Base-by-base conservation (phyloP, 2,113 vertebrate genomes). In the Microcebus tavaratra region DNA sequence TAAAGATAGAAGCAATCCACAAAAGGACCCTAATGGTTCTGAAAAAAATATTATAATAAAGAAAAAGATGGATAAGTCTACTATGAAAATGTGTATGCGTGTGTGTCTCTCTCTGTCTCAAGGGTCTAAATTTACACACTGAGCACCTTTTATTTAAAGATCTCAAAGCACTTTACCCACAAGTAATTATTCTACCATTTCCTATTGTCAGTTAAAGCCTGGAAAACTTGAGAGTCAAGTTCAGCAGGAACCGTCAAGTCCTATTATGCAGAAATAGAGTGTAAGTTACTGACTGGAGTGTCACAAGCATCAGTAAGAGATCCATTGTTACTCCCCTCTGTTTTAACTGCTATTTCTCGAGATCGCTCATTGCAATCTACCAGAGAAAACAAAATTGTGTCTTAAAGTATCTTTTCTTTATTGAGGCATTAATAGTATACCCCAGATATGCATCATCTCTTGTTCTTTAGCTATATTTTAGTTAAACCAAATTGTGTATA, bases 61-160 rank as follows among this genome's bases (percentile, higher is more conserved):
- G 50, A 78, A 80, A 91, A 94, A 48, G 67, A 65, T 34, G 75
- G 42, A 88, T 91, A 92, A 97, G 92, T 15, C 82, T 85, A 50
- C 90, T 67, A 88, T 76, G 23, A 68, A 96, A 94, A 18, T 57
- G 20, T 57, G 55, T 57, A 1, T 57, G 55, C 21, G 55, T 57
- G 20, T 57, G 0, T 82, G 61, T 59, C 31, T 63, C 23, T 83
- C 79, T 88, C 61, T 86, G 27, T 57, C 34, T 78, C 13, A 94
- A 84, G 90, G 6, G 8, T 65, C 31, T 72, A 81, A 91, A 67
- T 23, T 85, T 18, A 70, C 17, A 95, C 17, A 63, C 39, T 85
- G 84, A 81, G 88, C 13, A 92, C 13, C 5, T 96, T 80, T 92
- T 94, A 89, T 92, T 87, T 94, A 95, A 90, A 27, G 59, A 88